These are phyloP conservation scores for Poicephalus gulielmi DNA, from an alignment of 2,113 vertebrate genomes.

Conservation along the genomic window DNA sequence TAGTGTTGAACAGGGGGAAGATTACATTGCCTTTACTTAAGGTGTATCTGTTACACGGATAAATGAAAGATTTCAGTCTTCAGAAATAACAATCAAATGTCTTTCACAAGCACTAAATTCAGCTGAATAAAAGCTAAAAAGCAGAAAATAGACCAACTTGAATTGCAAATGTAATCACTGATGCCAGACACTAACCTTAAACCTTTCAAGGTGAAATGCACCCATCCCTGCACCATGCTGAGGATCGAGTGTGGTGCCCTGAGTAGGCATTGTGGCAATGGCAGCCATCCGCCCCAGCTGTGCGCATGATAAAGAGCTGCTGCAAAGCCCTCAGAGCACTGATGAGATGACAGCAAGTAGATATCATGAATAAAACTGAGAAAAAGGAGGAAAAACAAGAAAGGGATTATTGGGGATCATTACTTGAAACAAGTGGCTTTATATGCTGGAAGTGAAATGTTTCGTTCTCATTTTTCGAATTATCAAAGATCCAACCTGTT, in stretches of 20 bases:
- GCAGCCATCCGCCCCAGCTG: background rate
- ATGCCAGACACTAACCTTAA: constrained; percentile 28
- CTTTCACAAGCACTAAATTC: constrained; percentile 29
- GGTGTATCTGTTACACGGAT: background rate
- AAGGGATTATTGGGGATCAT: background rate
- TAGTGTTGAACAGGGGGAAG: background rate
- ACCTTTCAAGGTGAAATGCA: constrained; percentile 57
- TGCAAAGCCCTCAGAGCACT: background rate
- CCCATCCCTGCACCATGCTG: constrained; percentile 21
- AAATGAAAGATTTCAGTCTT: constrained; percentile 8
- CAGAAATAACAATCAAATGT: constrained; percentile 32
- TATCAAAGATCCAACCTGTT: background rate
- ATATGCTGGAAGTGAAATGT: background rate
- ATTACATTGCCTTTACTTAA: background rate
- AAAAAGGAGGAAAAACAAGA: background rate
- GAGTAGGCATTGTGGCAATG: background rate
- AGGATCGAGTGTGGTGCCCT: background rate
- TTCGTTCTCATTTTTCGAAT: background rate
- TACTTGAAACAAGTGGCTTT: constrained; percentile 20
- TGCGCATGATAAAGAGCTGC: background rate
- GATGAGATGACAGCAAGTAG: background rate
- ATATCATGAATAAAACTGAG: background rate
- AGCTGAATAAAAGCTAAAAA: constrained; percentile 57
- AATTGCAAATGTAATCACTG: constrained; percentile 72
- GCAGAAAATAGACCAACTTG: constrained; percentile 62